Evolutionary conservation across 2,113 vertebrate species (phyloP), one percentile per base, ranked within the genome.

Genomic region (Gallinago undulata): DNA sequence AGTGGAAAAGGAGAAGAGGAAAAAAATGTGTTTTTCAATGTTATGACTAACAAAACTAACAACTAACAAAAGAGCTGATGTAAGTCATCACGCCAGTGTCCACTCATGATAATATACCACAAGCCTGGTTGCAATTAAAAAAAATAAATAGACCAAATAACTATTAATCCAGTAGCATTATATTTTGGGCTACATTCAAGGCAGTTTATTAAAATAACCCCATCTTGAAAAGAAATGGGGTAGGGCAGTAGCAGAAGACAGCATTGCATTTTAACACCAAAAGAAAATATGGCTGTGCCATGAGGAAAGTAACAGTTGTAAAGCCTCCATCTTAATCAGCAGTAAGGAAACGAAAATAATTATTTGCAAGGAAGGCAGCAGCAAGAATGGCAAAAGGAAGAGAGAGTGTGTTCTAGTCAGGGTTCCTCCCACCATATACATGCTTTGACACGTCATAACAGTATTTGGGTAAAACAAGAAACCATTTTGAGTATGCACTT

Each of bases 21-120:
- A 68, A 75, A 92, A 88, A 83, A 23, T 0, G 2, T 84, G 31
- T 5, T 67, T 59, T 68, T 45, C 24, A 59, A 31, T 39, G 33
- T 75, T 84, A 72, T 95, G 90, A 87, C 53, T 51, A 84, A 90
- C n/a, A 87, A 70, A 89, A 87, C 53, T 51, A 84, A 90, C n/a
- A 87, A 70, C 35, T 56, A 72, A 31, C 9, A 12, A 50, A 72
- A 75, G 68, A 78, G 60, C 35, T 59, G 19, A 83, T 60, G 1
- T 30, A 81, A 88, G n/a, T 57, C 51, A 73, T 48, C 43, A 35
- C 11, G 37, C 13, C 56, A 78, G 16, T 37, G 37, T 13, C 23
- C 48, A 39, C 63, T 94, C 79, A n/a, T 39, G 35, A 27, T 5
- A 62, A 74, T 11, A 24, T 3, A 56, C 13, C 45, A 55, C 33